Evolutionary conservation across 1,140 invertebrate species (phyloP).

Genomic region (Penaeus vannamei): DNA sequence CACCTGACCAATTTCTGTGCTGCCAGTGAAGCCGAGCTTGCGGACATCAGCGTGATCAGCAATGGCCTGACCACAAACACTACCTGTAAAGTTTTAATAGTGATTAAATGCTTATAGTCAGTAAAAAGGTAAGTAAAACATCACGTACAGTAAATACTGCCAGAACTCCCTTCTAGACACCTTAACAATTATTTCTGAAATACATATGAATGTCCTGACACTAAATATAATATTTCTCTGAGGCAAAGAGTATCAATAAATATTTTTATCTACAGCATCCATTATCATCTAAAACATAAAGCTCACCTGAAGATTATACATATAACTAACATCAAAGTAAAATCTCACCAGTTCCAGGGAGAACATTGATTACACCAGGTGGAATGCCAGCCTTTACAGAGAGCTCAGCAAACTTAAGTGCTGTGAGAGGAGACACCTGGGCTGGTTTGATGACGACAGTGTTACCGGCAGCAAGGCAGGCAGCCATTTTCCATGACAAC

Average conservation of each 20-base stretch:
- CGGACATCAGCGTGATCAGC: constrained; percentile 86
- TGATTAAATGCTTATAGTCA: no score
- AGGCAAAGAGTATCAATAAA: no score
- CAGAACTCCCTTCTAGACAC: no score
- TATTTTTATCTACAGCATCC: no score
- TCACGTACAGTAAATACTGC: no score
- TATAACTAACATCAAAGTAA: neutral
- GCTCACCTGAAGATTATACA: no score
- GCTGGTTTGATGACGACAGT: constrained; percentile 80
- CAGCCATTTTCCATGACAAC: constrained; percentile 76
- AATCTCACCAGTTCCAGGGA: constrained; percentile 83
- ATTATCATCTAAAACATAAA: no score
- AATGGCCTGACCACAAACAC: constrained; percentile 85
- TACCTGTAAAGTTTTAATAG: constrained; percentile 71
- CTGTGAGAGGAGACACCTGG: constrained; percentile 89
- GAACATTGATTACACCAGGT: constrained; percentile 93
- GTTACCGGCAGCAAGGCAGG: constrained; percentile 78
- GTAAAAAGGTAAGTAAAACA: constrained; percentile 33
- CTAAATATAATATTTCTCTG: no score
- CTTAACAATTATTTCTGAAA: no score
- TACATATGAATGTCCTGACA: no score
- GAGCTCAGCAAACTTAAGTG: constrained; percentile 94
- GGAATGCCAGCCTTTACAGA: constrained; percentile 90
- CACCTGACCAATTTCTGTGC: constrained; percentile 87
- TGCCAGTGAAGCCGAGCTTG: constrained; percentile 96